Base-by-base conservation (phyloP, 37 sponge, comb jelly and placozoan species). In the Aplysina aerophoba region DNA sequence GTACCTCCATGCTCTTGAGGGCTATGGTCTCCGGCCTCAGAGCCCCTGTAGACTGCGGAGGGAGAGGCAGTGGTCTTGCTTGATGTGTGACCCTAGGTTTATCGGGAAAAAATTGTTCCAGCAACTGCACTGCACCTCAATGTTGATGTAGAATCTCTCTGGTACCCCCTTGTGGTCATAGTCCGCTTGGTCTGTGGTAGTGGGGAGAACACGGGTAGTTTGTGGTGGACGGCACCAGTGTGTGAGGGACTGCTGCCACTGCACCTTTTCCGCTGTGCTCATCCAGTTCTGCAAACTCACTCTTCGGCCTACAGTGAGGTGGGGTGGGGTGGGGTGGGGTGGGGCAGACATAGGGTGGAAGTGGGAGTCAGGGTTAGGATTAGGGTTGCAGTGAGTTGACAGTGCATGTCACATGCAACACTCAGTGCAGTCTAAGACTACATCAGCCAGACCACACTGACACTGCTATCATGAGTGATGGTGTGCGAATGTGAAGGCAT, bases 21-120 rank as follows among this genome's bases (percentile, higher is more conserved):
- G 97, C 97, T 24, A 99, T 97, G 41, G 65, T 95, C 87, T 99
- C 99, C 16, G 99, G 97, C 83, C 83, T 86, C 31, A 99, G 89
- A 17, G 99, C 74, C 36, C 99, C 99, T 31, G 94, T 86, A 30
- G 93, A 82, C 96, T 95, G 72, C 11, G 84, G 36, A 22, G 50
- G 50, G 8, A 44, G 50, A 11, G n/a, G 41, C 41, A 71, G 37
- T 11, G 37, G 6, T 36, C 19, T 13, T 13, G 4, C n/a, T 15
- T 77, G 13, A 55, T 57, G n/a, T 0, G n/a, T n/a, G n/a, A n/a
- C n/a, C n/a, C n/a, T n/a, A n/a, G n/a, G n/a, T n/a, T n/a, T n/a
- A n/a, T n/a, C n/a, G n/a, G n/a, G n/a, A n/a, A n/a, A n/a, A n/a
- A n/a, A n/a, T n/a, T n/a, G n/a, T n/a, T n/a, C n/a, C n/a, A n/a